Conservation (phyloP, 2,888 invertebrate species). For the Thecocarcelia acutangulata region DNA sequence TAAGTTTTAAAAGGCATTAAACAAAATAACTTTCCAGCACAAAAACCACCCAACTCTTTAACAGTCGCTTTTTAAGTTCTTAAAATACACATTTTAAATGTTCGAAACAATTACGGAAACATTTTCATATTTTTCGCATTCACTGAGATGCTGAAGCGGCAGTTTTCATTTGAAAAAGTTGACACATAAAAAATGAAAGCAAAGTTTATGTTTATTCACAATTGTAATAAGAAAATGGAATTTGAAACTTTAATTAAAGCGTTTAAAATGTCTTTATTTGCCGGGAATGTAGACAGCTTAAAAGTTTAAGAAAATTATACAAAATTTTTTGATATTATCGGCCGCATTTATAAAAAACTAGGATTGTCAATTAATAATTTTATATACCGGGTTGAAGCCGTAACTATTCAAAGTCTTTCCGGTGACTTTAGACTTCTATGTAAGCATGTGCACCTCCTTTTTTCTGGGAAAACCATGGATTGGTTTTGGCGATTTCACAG, state of each 20-base stretch:
- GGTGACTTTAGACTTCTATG: too few relatives aligned
- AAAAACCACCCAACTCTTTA: constrained; percentile 49
- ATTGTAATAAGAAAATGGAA: constrained; percentile 26
- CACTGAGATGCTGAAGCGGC: background rate
- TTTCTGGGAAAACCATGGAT: too few relatives aligned
- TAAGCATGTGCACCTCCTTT: too few relatives aligned
- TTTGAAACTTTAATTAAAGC: constrained; percentile 46
- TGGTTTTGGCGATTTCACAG: too few relatives aligned
- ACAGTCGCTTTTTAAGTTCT: constrained; percentile 48
- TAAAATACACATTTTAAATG: constrained; percentile 51
- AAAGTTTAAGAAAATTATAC: too few relatives aligned
- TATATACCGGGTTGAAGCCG: too few relatives aligned
- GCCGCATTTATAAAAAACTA: too few relatives aligned
- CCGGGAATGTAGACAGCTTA: background rate
- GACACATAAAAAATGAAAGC: constrained; percentile 16
- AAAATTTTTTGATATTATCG: too few relatives aligned
- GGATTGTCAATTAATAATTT: too few relatives aligned
- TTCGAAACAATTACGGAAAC: constrained; percentile 53
- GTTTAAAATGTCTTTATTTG: background rate
- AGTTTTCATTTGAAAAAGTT: background rate
- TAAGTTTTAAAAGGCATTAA: constrained; percentile 21
- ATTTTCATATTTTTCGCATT: constrained; percentile 22
- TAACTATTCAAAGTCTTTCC: too few relatives aligned
- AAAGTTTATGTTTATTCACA: constrained; percentile 22
- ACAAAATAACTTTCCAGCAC: background rate